A percentile compares a stretch with the other conserved stretches of the same genome.
Conservation (phyloP, 35 echinoderm and acorn worm species). For the Hemicentrotus pulcherrimus region DNA sequence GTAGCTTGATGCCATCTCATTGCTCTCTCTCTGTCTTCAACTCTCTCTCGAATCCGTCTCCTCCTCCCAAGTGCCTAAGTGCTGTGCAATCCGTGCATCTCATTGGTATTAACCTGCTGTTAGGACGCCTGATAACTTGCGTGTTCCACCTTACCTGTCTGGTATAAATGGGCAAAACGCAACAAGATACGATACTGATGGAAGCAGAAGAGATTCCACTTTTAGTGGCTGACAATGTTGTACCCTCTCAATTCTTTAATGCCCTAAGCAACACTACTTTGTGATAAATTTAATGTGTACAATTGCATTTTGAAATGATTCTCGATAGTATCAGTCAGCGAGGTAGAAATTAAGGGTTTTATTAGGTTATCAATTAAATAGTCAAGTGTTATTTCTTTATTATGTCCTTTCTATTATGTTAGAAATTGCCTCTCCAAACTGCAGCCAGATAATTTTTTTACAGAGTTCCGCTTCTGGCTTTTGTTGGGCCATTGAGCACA, state of each 20-base stretch:
- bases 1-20: not conserved
- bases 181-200: not conserved
- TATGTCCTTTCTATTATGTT: not conserved
- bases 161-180: not conserved
- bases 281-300: not conserved
- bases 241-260: not conserved
- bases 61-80: conserved; percentile 8
- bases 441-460: not conserved
- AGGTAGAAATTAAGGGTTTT: not conserved
- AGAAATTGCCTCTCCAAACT: not conserved
- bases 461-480: conserved; percentile 13
- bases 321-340: not conserved
- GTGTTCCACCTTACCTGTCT: not conserved
- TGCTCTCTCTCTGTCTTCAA: not conserved
- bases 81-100: conserved; percentile 8
- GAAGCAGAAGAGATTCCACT: not conserved
- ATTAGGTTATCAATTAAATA: not conserved
- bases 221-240: not conserved
- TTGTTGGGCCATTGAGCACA: conserved; percentile 45
- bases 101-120: conserved; percentile 10
- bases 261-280: not conserved
- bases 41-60: not conserved
- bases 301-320: not conserved
- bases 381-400: not conserved
- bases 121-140: not conserved